Percentiles rank a stretch among this genome's conserved stretches.
phyloP scores from a whole-genome alignment of 1,140 invertebrate genomes.

The Batillaria attramentaria region DNA sequence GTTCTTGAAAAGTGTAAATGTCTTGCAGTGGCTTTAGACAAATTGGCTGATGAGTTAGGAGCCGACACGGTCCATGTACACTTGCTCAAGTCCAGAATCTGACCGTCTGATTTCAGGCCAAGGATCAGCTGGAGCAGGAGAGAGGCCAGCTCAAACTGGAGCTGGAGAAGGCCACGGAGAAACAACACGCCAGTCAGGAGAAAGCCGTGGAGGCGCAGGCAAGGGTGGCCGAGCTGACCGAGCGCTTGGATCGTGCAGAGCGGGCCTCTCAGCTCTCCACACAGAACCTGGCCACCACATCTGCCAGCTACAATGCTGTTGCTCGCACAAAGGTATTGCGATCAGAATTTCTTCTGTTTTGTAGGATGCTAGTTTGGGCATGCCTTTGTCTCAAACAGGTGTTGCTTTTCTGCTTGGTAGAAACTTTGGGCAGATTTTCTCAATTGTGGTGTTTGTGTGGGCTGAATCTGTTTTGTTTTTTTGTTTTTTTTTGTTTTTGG shows the following conservation, averaged over 20 bases:
- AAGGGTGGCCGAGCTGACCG: conserved; percentile 54
- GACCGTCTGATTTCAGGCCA: conserved; percentile 47
- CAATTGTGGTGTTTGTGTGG: too few species aligned
- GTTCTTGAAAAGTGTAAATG: not conserved
- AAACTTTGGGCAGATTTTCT: too few species aligned
- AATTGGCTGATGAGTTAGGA: too few species aligned
- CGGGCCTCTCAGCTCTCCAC: conserved; percentile 42
- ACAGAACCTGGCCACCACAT: conserved; percentile 59
- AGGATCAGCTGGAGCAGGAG: conserved; percentile 59
- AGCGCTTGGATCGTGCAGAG: conserved; percentile 55
- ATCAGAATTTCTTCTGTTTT: not conserved
- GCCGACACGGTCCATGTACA: too few species aligned
- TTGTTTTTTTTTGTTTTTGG: too few species aligned
- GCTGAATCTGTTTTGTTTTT: too few species aligned
- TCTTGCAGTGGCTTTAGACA: not conserved
- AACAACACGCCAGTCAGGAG: conserved; percentile 53
- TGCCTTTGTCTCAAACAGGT: too few species aligned
- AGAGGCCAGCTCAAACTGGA: conserved; percentile 51
- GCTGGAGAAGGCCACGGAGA: conserved; percentile 53
- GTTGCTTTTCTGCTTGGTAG: too few species aligned
- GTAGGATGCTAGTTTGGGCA: too few species aligned
- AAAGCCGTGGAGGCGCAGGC: conserved; percentile 58
- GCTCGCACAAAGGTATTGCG: conserved; percentile 51
- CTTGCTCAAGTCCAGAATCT: too few species aligned
- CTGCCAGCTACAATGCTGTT: conserved; percentile 54